Base-by-base conservation (phyloP, 2,888 invertebrate genomes). In the Netelia fuscicornis region DNA sequence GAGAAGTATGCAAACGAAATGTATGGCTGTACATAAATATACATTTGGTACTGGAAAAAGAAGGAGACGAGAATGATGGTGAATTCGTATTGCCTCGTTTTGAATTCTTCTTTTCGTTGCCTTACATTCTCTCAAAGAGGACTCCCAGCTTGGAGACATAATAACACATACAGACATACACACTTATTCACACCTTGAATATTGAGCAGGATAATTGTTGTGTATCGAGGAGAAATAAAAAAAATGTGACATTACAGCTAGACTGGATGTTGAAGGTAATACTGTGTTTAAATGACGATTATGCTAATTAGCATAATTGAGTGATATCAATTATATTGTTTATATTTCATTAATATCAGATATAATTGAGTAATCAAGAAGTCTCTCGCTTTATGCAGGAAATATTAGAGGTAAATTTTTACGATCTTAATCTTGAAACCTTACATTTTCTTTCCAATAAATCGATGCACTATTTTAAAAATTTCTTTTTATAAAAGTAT, bases 21-120 rank as follows among this genome's bases (percentile, higher is more conserved):
- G 44, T 67, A 58, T 56, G 52, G 25, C 37, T 42, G n/a, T 30
- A 20, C 9, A 52, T 67, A 54, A n/a, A 64, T 37, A n/a, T 23
- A 37, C n/a, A 30, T 30, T 37, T 30, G 13, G 42, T 80, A 30
- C 30, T 30, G 30, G 30, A 30, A 30, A 44, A 44, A 17, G 56
- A 60, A 58, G 44, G 67, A 64, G 17, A 9, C 8, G 60, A 74
- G 25, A 72, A 17, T 72, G 58, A 58, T 60, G 67, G 68, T 54
- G 52, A 37, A 80, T 58, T 62, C 62, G 67, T 48, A 65, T 81
- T 60, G 1, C 60, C 60, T 60, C 72, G 23, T n/a, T 37, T 60
- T 60, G n/a, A 10, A 67, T 60, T 62, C 20, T 64, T 30, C 37
- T 37, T n/a, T 3, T 13, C 3, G 10, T 2, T 37, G 8, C 11